phyloP scores from a whole-genome alignment of 37 sponge, comb jelly and placozoan genomes.

The Axinella damicornis region DNA sequence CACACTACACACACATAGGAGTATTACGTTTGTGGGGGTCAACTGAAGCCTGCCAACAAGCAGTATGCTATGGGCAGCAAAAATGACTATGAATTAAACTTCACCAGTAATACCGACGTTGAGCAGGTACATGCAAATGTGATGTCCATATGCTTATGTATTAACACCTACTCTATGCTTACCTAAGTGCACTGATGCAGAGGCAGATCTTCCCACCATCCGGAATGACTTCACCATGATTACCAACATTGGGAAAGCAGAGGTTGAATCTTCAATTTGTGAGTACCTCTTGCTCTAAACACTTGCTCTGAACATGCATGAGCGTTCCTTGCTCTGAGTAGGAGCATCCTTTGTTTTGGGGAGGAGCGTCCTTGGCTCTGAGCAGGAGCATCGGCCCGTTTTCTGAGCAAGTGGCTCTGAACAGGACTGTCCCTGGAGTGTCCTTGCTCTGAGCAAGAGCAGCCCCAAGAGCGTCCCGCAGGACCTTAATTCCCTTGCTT shows the following conservation, averaged over 20 bases:
- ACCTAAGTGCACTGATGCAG: constrained; percentile 62
- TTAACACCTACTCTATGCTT: not conserved
- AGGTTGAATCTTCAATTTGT: constrained; percentile 76
- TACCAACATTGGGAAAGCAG: constrained; percentile 55
- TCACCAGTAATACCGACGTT: constrained; percentile 77
- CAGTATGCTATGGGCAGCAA: constrained; percentile 77
- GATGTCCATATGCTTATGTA: too few species aligned
- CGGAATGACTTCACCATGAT: constrained; percentile 73
- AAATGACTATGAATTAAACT: constrained; percentile 89
- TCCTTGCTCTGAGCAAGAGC: too few species aligned
- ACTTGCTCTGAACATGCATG: too few species aligned
- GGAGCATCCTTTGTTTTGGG: too few species aligned
- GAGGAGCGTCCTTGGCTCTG: too few species aligned
- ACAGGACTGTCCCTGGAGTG: too few species aligned
- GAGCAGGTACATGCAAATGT: constrained; percentile 84
- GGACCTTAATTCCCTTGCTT: too few species aligned
- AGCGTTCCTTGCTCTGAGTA: too few species aligned
- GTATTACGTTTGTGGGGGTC: constrained; percentile 76
- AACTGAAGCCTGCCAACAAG: constrained; percentile 91
- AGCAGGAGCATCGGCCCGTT: too few species aligned
- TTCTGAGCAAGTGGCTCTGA: too few species aligned
- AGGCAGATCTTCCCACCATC: constrained; percentile 61
- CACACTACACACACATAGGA: constrained; percentile 46
- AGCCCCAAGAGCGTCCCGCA: too few species aligned
- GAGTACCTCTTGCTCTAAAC: not conserved